These are phyloP conservation scores for Megaceryle maxima DNA, from an alignment of 2,113 vertebrate genomes.

Conservation along the genomic window DNA sequence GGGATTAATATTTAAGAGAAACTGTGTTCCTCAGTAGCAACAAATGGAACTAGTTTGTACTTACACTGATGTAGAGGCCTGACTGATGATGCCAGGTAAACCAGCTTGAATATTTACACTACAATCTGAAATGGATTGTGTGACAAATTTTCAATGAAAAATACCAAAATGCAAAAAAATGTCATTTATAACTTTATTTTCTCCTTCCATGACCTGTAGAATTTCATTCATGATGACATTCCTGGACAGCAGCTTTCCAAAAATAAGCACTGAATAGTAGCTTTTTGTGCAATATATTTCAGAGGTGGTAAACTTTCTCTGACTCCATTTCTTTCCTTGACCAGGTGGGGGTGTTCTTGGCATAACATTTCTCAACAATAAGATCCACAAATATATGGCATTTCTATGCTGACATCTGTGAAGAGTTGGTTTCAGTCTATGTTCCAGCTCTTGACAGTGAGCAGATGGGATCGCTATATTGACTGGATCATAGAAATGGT, in stretches of 20 bases:
- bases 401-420: slow-evolving; percentile 37
- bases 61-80: background rate
- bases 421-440: background rate
- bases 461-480: slow-evolving; percentile 13
- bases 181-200: background rate
- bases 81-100: background rate
- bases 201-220: background rate
- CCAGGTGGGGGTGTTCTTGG: slow-evolving; percentile 66
- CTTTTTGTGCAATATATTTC: background rate
- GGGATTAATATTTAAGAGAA: background rate
- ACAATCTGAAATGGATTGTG: background rate
- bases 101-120: background rate
- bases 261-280: background rate
- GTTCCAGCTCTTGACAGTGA: background rate
- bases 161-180: background rate
- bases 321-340: slow-evolving; percentile 38
- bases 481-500: background rate
- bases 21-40: background rate
- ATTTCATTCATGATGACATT: background rate
- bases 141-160: background rate
- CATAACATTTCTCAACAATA: slow-evolving; percentile 36
- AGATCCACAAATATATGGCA: background rate
- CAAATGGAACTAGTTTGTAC: background rate
- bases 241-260: background rate
- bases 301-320: background rate